Evolutionary conservation across 2,797 vertebrate genomes (phyloP).

Genomic region (Cyprinodon diabolis): DNA sequence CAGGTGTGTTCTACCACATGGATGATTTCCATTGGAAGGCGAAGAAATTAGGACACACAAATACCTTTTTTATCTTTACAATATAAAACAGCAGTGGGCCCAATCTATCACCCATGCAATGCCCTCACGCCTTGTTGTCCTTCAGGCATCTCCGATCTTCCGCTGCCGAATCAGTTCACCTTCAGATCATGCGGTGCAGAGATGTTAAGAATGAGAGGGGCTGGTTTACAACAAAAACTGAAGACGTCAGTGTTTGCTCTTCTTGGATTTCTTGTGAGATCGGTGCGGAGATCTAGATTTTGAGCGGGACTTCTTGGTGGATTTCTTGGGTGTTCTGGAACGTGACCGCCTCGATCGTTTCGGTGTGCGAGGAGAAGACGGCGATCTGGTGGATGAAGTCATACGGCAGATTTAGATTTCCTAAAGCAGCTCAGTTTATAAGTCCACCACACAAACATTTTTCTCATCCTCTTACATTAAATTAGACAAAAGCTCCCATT

Average conservation of each 20-base stretch:
- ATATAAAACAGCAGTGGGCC: constrained; percentile 93
- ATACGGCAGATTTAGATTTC: not conserved
- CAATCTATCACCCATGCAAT: constrained; percentile 86
- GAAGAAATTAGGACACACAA: constrained; percentile 81
- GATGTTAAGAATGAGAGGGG: constrained; percentile 42
- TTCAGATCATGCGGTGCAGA: constrained; percentile 82
- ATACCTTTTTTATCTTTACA: constrained; percentile 83
- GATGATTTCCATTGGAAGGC: constrained; percentile 74
- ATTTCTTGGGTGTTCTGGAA: constrained; percentile 95
- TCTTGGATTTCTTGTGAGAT: constrained; percentile 99
- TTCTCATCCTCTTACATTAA: not conserved
- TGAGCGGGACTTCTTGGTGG: constrained; percentile 96
- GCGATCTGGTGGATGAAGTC: constrained; percentile 81
- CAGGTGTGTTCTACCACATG: constrained; percentile 86
- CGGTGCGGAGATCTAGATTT: constrained; percentile 97
- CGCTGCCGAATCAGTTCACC: constrained; percentile 84
- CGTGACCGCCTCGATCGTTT: constrained; percentile 94
- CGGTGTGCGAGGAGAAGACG: constrained; percentile 94
- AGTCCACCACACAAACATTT: too few relatives aligned
- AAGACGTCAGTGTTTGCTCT: constrained; percentile 97
- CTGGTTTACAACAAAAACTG: constrained; percentile 21
- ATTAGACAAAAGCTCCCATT: not conserved
- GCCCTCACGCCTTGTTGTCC: constrained; percentile 70
- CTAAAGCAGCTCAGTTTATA: not conserved
- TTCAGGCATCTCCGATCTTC: constrained; percentile 81